These are phyloP conservation scores for Hirudo medicinalis DNA, from an alignment of 1,140 invertebrate species.

Conservation along the genomic window DNA sequence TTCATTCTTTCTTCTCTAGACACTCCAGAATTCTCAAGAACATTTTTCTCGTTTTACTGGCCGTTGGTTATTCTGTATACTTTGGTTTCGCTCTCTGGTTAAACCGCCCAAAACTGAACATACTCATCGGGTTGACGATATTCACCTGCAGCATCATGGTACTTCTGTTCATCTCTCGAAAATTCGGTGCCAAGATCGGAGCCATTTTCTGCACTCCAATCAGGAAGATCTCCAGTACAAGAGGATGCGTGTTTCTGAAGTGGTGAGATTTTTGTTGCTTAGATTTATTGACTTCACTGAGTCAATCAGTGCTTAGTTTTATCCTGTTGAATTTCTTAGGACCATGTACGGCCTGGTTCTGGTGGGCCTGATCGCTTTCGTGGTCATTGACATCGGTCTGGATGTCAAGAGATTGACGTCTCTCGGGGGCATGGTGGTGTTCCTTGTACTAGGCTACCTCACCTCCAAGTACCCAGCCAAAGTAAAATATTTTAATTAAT, in stretches of 20 bases:
- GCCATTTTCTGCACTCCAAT: constrained; percentile 12
- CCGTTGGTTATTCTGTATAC: constrained; percentile 19
- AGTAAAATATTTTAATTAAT: constrained; percentile 10
- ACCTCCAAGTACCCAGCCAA: constrained; percentile 20
- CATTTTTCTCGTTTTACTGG: neutral
- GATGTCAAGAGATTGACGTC: constrained; percentile 22
- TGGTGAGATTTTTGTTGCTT: constrained; percentile 11
- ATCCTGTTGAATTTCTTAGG: constrained; percentile 12
- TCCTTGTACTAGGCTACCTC: constrained; percentile 19
- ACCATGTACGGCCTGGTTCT: constrained; percentile 11
- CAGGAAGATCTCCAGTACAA: neutral
- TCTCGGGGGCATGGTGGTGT: constrained; percentile 15
- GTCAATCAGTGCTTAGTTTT: neutral
- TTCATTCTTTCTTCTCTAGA: constrained; percentile 9
- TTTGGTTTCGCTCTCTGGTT: constrained; percentile 19
- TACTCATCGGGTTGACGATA: constrained; percentile 20
- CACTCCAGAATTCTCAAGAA: constrained; percentile 4
- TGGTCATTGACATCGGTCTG: constrained; percentile 20
- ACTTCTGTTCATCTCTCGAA: constrained; percentile 1
- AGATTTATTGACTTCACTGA: neutral
- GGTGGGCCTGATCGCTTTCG: constrained; percentile 14
- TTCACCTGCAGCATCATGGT: constrained; percentile 11
- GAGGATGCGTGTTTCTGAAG: constrained; percentile 11
- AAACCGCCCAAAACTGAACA: neutral
- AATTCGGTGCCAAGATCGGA: constrained; percentile 12